Conservation (phyloP, 1,140 invertebrate species). For the Zaprionus nigranus region DNA sequence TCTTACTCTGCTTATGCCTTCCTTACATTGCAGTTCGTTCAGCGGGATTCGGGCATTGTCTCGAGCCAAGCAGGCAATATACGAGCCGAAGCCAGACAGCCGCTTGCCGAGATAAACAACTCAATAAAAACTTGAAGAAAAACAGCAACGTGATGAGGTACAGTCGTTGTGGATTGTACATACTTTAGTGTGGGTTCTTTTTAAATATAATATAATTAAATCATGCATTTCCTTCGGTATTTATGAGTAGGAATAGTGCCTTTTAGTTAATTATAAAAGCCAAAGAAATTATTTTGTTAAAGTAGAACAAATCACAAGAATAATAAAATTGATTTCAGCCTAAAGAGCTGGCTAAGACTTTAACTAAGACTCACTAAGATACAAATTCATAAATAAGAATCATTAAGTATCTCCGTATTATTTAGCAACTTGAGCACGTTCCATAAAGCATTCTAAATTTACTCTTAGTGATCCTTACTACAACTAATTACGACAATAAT, state of each 20-base stretch:
- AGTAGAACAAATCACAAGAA: too few relatives aligned
- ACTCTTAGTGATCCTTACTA: too few relatives aligned
- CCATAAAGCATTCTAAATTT: too few relatives aligned
- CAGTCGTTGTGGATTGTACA: not conserved
- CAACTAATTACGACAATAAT: too few relatives aligned
- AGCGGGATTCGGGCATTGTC: conserved; percentile 60
- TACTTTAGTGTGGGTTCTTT: not conserved
- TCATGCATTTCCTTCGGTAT: not conserved
- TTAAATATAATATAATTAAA: not conserved
- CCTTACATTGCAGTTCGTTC: not conserved
- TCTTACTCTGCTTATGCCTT: conserved; percentile 5
- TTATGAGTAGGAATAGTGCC: not conserved
- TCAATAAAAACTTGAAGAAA: conserved; percentile 5
- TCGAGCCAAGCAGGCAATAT: conserved; percentile 48
- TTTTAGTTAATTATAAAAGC: not conserved
- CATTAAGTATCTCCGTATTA: too few relatives aligned
- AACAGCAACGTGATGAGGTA: not conserved
- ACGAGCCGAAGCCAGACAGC: conserved; percentile 10
- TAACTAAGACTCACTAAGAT: too few relatives aligned
- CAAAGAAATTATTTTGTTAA: too few relatives aligned
- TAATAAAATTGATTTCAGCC: too few relatives aligned
- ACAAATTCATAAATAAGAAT: too few relatives aligned
- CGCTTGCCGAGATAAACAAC: conserved; percentile 20
- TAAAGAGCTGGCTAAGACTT: too few relatives aligned
- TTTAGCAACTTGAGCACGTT: too few relatives aligned